Evolutionary conservation across 2,888 invertebrate genomes (phyloP).

Genomic region (Noctua comes): DNA sequence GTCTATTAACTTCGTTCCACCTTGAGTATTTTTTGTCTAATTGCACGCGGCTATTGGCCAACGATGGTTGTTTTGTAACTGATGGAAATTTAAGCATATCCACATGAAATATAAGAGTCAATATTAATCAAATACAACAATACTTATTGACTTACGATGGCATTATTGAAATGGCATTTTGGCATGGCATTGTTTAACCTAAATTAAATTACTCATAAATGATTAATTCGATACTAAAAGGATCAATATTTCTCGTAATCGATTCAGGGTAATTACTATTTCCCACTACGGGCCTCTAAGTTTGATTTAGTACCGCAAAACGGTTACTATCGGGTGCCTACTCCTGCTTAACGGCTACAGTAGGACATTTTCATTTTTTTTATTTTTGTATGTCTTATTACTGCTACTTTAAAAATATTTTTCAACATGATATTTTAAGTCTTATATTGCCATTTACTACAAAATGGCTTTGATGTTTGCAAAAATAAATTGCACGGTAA

Average conservation of each 20-base stretch:
- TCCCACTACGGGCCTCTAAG: conserved; percentile 1
- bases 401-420: no score
- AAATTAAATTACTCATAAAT: background rate
- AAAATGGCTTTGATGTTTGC: no score
- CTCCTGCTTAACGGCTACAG: no score
- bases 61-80: conserved; percentile 28
- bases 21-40: no score
- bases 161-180: no score
- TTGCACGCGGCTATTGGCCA: background rate
- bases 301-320: background rate
- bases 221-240: background rate
- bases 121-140: conserved; percentile 9
- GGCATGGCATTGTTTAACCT: background rate
- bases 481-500: no score
- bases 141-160: background rate
- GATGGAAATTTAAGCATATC: conserved; percentile 7
- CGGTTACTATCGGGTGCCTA: background rate
- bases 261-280: conserved; percentile 9
- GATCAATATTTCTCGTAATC: conserved; percentile 19
- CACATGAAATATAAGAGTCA: conserved; percentile 14
- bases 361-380: no score
- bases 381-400: no score
- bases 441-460: no score
- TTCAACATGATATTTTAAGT: no score
- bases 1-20: no score